These are phyloP conservation scores for Sisor rabdophorus DNA, from an alignment of 2,113 vertebrate species.

Conservation along the genomic window DNA sequence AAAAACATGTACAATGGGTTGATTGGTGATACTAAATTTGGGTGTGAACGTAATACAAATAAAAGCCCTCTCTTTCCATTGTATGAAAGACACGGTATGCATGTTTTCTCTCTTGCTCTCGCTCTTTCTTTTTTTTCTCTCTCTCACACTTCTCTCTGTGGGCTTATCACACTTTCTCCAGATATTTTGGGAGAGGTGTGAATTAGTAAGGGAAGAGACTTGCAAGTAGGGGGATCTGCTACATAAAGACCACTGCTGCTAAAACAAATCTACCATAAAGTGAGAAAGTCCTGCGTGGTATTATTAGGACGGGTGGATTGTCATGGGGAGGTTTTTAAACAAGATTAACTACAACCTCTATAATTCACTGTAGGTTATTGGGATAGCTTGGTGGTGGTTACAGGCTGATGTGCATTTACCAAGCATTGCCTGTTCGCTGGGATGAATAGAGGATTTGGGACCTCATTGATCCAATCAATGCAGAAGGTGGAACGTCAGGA, in stretches of 20 bases:
- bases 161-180: constrained; percentile 19
- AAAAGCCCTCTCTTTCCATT: not conserved
- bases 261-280: not conserved
- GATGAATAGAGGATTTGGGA: constrained; percentile 31
- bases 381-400: constrained; percentile 33
- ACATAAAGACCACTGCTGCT: constrained; percentile 1
- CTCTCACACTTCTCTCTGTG: constrained; percentile 16
- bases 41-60: no score
- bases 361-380: constrained; percentile 41
- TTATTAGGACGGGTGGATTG: not conserved
- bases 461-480: constrained; percentile 34
- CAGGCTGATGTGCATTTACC: constrained; percentile 34
- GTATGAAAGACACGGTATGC: not conserved
- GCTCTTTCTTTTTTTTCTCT: not conserved
- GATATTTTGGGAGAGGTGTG: constrained; percentile 46
- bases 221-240: constrained; percentile 12
- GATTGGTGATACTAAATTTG: no score
- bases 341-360: constrained; percentile 8
- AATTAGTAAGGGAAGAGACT: constrained; percentile 35
- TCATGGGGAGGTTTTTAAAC: constrained; percentile 7
- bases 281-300: not conserved
- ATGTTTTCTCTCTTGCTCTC: not conserved
- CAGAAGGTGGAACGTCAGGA: constrained; percentile 22
- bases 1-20: no score
- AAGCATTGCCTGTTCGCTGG: constrained; percentile 24